These are phyloP conservation scores for Drosophila orena DNA, from an alignment of 1,140 invertebrate genomes.

Conservation along the genomic window DNA sequence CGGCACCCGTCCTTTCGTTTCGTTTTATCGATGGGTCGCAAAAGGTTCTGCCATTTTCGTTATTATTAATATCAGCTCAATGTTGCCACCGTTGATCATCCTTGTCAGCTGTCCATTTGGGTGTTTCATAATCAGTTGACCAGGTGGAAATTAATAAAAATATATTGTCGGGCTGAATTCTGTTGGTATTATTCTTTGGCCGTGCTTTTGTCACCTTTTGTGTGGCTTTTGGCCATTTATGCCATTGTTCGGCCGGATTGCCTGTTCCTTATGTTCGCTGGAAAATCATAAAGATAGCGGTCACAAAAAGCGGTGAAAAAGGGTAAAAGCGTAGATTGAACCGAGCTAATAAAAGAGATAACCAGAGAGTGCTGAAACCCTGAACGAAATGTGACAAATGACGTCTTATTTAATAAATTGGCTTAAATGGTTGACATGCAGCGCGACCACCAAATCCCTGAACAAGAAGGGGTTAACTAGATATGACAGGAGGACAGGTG, in stretches of 20 bases:
- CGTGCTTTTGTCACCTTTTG: constrained; percentile 39
- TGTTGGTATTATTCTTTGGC: constrained; percentile 36
- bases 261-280: constrained; percentile 17
- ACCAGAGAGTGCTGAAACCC: constrained; percentile 54
- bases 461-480: not conserved
- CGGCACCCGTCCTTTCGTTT: not conserved
- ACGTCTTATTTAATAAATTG: constrained; percentile 82
- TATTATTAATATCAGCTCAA: constrained; percentile 62
- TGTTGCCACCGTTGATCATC: constrained; percentile 44
- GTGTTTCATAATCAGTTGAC: constrained; percentile 62
- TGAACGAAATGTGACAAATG: constrained; percentile 81
- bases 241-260: constrained; percentile 47
- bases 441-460: constrained; percentile 24
- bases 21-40: constrained; percentile 7
- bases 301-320: constrained; percentile 23
- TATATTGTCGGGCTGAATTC: constrained; percentile 62
- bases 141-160: constrained; percentile 79
- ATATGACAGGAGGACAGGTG: not conserved
- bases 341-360: constrained; percentile 14
- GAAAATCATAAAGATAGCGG: constrained; percentile 72
- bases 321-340: not conserved
- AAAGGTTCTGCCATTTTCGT: constrained; percentile 37
- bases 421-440: constrained; percentile 68
- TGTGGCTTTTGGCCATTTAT: constrained; percentile 24
- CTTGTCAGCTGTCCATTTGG: constrained; percentile 6